Evolutionary conservation across 2,888 invertebrate genomes (phyloP), one percentile per base, ranked within the genome.

Genomic region (Drosophila percnosoma): DNA sequence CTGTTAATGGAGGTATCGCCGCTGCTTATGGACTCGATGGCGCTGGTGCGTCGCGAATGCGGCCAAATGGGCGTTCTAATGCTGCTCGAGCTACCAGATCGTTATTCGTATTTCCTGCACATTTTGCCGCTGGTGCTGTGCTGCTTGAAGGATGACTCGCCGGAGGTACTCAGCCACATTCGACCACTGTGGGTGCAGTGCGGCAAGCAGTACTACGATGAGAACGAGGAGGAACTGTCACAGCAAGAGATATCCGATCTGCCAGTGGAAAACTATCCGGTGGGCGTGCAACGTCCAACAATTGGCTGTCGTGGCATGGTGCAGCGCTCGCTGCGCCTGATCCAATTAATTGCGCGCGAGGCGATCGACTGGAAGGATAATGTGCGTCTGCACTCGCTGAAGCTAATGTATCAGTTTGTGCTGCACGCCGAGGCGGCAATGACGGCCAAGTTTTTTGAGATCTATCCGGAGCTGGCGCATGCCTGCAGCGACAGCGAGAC

Each of bases 21-120:
- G 86, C 94, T 97, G 81, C 92, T 98, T 6, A 98, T 98, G 94
- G 98, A 99, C 93, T 95, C 96, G 83, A 96, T 96, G 89, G 95
- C 96, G 0, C 93, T 94, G 67, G 98, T 98, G 0, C 94, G 99
- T 53, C 93, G 94, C 87, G 96, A 97, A 80, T 96, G 98, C 5
- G 96, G 96, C 0, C 93, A 95, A 83, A 96, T 97, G 82, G 96
- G 97, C 1, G 96, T 97, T 4, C 94, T 94, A 52, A 97, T 98
- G 97, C 94, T 98, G 91, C 91, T 97, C 33, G 94, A 95, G 63
- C 95, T 98, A 66, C 94, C 94, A 60, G 98, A 99, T 92, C 94
- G 98, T 81, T 99, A 99, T 91, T 98, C 98, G 0, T 98, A 96
- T 93, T 98, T 97, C 94, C 96, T 96, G 91, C 96, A 96, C 81